Evolutionary conservation across 1,140 invertebrate species (phyloP), one percentile per base, ranked within the genome.

Genomic region (Pseudomyrmex cubaensis): DNA sequence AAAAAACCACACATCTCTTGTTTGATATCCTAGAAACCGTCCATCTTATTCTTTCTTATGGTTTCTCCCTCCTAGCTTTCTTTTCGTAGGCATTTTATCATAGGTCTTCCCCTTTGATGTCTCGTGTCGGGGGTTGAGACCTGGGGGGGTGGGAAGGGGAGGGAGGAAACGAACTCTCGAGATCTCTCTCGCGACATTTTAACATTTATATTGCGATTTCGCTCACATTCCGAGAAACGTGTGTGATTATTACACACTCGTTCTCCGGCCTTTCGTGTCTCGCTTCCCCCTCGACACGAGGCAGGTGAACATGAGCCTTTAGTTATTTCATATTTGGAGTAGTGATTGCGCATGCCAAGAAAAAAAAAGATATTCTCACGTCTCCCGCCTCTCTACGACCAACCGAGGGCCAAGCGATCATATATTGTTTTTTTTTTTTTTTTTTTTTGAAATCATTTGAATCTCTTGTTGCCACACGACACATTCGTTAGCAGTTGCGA

Each of bases 291-390:
- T 35, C 91, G 89, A 89, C 92, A 90, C 91, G 92, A 88, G 91
- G 91, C 91, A 92, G 87, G 91, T 93, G 91, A 92, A 94, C 91
- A 93, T 93, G 92, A 94, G 91, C 90, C 92, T 93, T 94, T 93
- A 94, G 92, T 94, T 93, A 93, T 89, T 94, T 93, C 90, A 93
- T 94, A 93, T 93, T 94, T 94, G 92, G 92, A 94, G 93, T 94
- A 94, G 93, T 94, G 93, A 92, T 94, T 94, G 94, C 90, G 94
- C 94, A 94, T 94, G 94, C 92, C 90, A 92, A 92, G 91, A 89
- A 35, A 84, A 74, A 74, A 85, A 85, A 74, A 86, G 80, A 94
- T 92, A 94, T 94, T 94, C 94, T 94, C 94, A 94, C 93, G 90
- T 94, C 93, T 94, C 94, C 93, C 93, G 94, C 91, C 92, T 94